phyloP scores from a whole-genome alignment of 2,113 vertebrate species.

The Burhinus bistriatus region DNA sequence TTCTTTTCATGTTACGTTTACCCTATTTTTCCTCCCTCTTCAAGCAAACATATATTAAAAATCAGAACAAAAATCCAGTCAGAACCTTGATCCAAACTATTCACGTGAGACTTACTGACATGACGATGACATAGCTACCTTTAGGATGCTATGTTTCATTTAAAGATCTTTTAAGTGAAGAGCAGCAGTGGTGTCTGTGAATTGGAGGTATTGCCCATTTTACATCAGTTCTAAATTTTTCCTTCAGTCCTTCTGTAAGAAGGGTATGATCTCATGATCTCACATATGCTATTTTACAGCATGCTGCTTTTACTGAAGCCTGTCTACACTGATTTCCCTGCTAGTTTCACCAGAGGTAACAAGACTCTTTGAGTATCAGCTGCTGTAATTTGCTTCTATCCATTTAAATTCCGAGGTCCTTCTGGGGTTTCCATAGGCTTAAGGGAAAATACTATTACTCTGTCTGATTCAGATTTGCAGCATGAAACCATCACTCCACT shows the following conservation, averaged over 20 bases:
- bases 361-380: background rate
- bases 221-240: background rate
- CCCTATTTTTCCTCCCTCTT: background rate
- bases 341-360: background rate
- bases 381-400: background rate
- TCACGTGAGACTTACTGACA: background rate
- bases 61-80: background rate
- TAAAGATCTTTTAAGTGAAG: background rate
- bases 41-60: background rate
- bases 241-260: background rate
- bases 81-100: background rate
- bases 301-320: background rate
- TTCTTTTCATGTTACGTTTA: background rate
- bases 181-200: background rate
- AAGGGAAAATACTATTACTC: background rate
- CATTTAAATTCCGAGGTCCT: background rate
- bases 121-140: background rate
- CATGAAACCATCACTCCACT: background rate
- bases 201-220: background rate
- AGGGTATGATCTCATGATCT: slow-evolving; percentile 3
- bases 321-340: background rate
- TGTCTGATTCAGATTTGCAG: slow-evolving; percentile 1
- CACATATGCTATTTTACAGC: background rate
- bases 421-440: background rate
- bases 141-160: background rate